These are phyloP conservation scores for Puma concolor DNA, from an alignment of 2,113 vertebrate species.

Conservation along the genomic window DNA sequence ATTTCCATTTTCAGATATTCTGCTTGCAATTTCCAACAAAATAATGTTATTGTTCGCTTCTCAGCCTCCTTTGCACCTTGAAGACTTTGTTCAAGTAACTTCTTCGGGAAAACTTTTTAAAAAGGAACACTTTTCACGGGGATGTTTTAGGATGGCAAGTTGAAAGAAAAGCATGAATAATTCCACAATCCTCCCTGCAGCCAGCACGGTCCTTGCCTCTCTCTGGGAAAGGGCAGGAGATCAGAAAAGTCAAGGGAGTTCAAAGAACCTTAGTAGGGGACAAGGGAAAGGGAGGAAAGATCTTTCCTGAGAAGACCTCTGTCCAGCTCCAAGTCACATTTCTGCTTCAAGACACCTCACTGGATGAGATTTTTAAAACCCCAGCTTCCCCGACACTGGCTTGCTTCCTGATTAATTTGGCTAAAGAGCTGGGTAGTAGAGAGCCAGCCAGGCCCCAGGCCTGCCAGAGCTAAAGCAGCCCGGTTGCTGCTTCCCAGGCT, in stretches of 20 bases:
- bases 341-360: conserved; percentile 74
- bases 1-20: conserved; percentile 82
- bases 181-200: conserved; percentile 58
- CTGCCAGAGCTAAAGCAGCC: conserved; percentile 81
- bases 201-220: conserved; percentile 30
- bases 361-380: conserved; percentile 67
- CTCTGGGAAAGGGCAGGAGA: conserved; percentile 67
- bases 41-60: conserved; percentile 76
- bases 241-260: conserved; percentile 65
- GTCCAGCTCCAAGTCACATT: conserved; percentile 64
- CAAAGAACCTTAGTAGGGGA: conserved; percentile 55
- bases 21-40: conserved; percentile 68
- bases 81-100: conserved; percentile 8
- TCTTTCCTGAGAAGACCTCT: conserved; percentile 63
- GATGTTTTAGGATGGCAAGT: conserved; percentile 60
- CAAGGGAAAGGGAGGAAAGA: conserved; percentile 41
- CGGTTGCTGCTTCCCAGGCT: conserved; percentile 82
- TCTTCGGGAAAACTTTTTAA: conserved; percentile 39
- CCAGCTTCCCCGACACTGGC: conserved; percentile 14
- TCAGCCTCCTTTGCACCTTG: conserved; percentile 10
- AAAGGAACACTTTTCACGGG: conserved; percentile 61
- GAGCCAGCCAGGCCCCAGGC: conserved; percentile 75
- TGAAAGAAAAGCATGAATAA: conserved; percentile 73
- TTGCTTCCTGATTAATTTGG: conserved; percentile 72
- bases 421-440: conserved; percentile 68